Conservation (phyloP, 2,113 vertebrate species). For the Canis aureus region DNA sequence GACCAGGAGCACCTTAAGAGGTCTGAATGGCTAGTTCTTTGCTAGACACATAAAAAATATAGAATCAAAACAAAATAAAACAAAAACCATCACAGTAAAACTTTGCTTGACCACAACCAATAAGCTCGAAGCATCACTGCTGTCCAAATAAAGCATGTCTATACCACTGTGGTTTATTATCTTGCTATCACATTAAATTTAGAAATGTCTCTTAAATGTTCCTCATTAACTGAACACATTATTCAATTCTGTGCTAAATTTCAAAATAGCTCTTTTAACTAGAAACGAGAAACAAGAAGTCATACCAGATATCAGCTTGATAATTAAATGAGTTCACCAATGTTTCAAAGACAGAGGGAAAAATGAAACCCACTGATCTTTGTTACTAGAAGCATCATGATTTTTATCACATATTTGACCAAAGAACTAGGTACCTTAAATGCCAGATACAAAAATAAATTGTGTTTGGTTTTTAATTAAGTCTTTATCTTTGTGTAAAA, state of each 20-base stretch:
- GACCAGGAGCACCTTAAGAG: neutral
- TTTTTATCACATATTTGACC: slow-evolving; percentile 78
- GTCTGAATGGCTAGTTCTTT: neutral
- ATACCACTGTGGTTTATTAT: slow-evolving; percentile 48
- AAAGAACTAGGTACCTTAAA: slow-evolving; percentile 81
- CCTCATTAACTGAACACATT: slow-evolving; percentile 73
- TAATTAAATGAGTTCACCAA: slow-evolving; percentile 78
- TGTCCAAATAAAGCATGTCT: neutral
- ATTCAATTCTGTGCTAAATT: slow-evolving; percentile 78
- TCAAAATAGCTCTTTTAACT: slow-evolving; percentile 82
- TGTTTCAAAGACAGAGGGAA: slow-evolving; percentile 69
- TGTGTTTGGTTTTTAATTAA: slow-evolving; percentile 87
- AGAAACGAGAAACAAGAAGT: slow-evolving; percentile 78
- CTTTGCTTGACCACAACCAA: slow-evolving; percentile 27
- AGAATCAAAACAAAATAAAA: neutral
- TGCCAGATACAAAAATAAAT: slow-evolving; percentile 82
- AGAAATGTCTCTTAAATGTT: slow-evolving; percentile 73
- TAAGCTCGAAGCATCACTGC: neutral
- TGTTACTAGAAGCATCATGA: slow-evolving; percentile 51
- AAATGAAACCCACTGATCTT: slow-evolving; percentile 64
- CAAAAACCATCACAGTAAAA: neutral
- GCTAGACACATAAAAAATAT: neutral
- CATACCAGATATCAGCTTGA: slow-evolving; percentile 75
- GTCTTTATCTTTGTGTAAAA: slow-evolving; percentile 74
- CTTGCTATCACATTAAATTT: slow-evolving; percentile 68